These are phyloP conservation scores for Tanypteryx hageni DNA, from an alignment of 2,888 invertebrate genomes.

Conservation along the genomic window DNA sequence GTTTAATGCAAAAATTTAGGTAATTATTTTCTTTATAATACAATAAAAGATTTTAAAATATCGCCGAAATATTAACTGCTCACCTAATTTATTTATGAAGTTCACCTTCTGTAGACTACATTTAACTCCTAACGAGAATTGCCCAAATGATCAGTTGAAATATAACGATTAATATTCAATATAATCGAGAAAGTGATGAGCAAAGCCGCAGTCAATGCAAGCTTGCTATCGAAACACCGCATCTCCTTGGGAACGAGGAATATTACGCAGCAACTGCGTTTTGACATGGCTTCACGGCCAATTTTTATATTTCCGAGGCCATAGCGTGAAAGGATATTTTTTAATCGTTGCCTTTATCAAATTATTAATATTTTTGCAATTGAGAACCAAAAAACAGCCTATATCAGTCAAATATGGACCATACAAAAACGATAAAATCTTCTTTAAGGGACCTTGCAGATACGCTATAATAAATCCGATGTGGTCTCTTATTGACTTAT, in stretches of 20 bases:
- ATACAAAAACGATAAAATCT: background rate
- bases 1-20: too few species aligned
- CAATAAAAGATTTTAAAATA: too few species aligned
- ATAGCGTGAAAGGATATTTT: background rate
- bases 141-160: too few species aligned
- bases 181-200: background rate
- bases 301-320: background rate
- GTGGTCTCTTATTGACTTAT: background rate
- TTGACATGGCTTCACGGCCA: background rate
- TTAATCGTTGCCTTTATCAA: background rate
- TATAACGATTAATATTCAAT: too few species aligned
- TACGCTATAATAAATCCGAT: background rate
- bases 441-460: background rate
- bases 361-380: too few species aligned
- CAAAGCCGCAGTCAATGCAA: background rate
- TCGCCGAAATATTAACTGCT: too few species aligned
- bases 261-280: background rate
- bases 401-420: background rate
- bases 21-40: too few species aligned
- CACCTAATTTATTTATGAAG: too few species aligned
- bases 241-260: background rate
- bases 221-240: background rate
- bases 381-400: too few species aligned
- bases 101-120: too few species aligned
- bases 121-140: too few species aligned